These are phyloP conservation scores for Triops longicaudatus DNA, from an alignment of 1,140 invertebrate species.

Conservation along the genomic window DNA sequence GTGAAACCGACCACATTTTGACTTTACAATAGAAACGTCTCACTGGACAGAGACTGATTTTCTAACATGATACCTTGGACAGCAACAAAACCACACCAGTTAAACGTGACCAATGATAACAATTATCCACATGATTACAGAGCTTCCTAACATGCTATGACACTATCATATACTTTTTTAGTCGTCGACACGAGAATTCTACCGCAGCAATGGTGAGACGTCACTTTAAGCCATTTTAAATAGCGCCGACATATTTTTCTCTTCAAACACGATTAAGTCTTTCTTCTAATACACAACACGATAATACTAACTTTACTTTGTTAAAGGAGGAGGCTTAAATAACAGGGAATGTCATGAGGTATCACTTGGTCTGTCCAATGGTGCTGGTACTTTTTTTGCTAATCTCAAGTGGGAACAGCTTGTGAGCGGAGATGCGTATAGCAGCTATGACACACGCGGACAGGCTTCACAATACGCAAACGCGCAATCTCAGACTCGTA, in stretches of 20 bases:
- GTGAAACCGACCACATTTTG: not conserved
- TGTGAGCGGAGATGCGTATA: constrained; percentile 39
- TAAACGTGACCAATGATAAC: not conserved
- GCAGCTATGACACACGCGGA: constrained; percentile 82
- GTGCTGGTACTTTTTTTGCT: not conserved
- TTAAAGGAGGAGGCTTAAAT: not conserved
- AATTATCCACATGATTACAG: not conserved
- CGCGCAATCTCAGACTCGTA: constrained; percentile 91
- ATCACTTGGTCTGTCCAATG: constrained; percentile 15
- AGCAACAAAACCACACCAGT: not conserved
- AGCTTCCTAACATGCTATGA: not conserved
- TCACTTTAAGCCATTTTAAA: not conserved
- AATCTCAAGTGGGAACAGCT: not conserved
- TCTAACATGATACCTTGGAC: not conserved
- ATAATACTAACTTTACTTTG: not conserved
- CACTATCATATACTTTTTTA: not conserved
- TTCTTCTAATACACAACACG: not conserved
- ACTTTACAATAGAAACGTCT: not conserved
- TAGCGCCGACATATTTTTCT: not conserved
- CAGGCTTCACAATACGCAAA: constrained; percentile 78
- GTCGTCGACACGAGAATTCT: not conserved
- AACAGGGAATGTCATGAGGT: constrained; percentile 12
- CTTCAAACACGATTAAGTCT: not conserved
- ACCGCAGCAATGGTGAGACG: not conserved
- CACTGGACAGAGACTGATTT: not conserved